Conservation (phyloP, 2,797 vertebrate species). For the Coregonus sp. region DNA sequence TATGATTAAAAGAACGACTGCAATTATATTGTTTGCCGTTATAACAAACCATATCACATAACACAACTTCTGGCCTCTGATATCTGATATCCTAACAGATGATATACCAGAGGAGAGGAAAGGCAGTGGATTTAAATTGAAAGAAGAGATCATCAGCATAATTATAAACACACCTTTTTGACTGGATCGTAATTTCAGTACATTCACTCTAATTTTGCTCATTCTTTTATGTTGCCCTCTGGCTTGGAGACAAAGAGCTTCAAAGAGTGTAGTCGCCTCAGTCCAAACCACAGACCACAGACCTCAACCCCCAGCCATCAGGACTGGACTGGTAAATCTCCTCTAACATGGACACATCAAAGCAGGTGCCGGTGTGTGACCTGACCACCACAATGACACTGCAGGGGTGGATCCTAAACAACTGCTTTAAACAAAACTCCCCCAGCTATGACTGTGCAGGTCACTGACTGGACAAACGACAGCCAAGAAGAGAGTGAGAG, state of each 20-base stretch:
- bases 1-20: conserved; percentile 3
- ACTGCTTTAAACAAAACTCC: conserved; percentile 63
- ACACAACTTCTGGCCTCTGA: background rate
- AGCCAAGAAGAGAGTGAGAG: conserved; percentile 16
- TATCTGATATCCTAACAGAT: background rate
- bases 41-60: conserved; percentile 4
- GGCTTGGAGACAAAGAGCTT: conserved; percentile 63
- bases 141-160: conserved; percentile 37
- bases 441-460: conserved; percentile 36
- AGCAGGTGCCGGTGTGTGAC: conserved; percentile 51
- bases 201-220: conserved; percentile 49
- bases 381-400: conserved; percentile 34
- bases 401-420: conserved; percentile 48
- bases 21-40: conserved; percentile 18
- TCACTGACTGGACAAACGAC: conserved; percentile 56
- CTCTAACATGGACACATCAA: conserved; percentile 70
- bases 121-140: conserved; percentile 40
- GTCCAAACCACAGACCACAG: conserved; percentile 16
- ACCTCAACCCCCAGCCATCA: conserved; percentile 38
- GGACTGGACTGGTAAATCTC: conserved; percentile 47
- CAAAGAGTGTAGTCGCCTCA: conserved; percentile 56
- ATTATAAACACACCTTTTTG: conserved; percentile 44
- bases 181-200: conserved; percentile 35
- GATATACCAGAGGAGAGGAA: background rate
- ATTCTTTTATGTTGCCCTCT: conserved; percentile 65